Evolutionary conservation across 2,797 vertebrate species (phyloP).

Genomic region (Sphenodon punctatus): DNA sequence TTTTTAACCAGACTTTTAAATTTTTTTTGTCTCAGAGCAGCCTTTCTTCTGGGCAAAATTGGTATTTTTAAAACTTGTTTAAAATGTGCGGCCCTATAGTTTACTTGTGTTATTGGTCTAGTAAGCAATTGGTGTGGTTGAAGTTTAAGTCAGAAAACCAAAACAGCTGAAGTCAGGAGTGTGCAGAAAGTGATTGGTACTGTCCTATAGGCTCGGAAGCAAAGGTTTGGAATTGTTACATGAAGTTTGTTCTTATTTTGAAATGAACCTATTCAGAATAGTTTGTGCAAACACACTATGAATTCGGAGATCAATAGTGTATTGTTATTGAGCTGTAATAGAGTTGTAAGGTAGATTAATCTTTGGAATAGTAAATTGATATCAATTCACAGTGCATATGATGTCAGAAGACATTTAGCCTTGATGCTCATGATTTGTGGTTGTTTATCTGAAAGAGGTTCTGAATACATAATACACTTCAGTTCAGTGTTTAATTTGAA

Average conservation of each 20-base stretch:
- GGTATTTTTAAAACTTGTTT: not conserved
- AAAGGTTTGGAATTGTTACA: not conserved
- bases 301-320: not conserved
- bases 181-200: not conserved
- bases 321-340: constrained; percentile 38
- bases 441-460: constrained; percentile 12
- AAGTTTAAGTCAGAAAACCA: not conserved
- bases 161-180: not conserved
- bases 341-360: constrained; percentile 9
- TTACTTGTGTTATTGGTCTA: too few relatives aligned
- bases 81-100: too few relatives aligned
- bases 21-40: not conserved
- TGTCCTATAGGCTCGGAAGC: not conserved
- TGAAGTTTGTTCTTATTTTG: constrained; percentile 15
- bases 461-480: not conserved
- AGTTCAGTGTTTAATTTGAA: constrained; percentile 2
- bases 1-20: not conserved
- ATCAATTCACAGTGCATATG: not conserved
- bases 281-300: constrained; percentile 1
- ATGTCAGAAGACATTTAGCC: constrained; percentile 32
- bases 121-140: not conserved
- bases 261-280: constrained; percentile 10
- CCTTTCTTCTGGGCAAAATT: not conserved
- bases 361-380: constrained; percentile 24
- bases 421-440: not conserved